Percentiles rank a stretch among this genome's conserved stretches.
These are phyloP conservation scores for Temnothorax curvispinosus DNA, from an alignment of 1,140 invertebrate genomes.

Conservation along the genomic window DNA sequence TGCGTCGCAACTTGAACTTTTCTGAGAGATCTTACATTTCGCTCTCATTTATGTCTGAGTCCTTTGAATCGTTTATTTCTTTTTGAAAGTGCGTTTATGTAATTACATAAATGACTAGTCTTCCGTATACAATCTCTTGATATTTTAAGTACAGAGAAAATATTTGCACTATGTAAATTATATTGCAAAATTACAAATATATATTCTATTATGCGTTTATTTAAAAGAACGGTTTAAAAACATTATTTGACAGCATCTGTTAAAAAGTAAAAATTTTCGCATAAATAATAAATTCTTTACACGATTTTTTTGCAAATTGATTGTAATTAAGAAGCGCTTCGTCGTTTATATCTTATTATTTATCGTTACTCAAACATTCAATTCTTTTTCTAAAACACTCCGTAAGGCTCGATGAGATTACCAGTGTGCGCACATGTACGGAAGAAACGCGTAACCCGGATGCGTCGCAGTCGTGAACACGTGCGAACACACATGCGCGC, in stretches of 20 bases:
- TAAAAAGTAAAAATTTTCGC: background rate
- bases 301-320: background rate
- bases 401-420: slow-evolving; percentile 1
- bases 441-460: slow-evolving; percentile 44
- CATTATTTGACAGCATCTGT: background rate
- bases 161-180: background rate
- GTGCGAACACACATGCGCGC: background rate
- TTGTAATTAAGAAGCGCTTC: background rate
- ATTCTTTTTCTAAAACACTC: slow-evolving; percentile 23
- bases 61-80: slow-evolving; percentile 8
- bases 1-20: slow-evolving; percentile 7
- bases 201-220: background rate
- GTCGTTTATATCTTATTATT: background rate
- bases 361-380: background rate
- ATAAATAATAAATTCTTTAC: background rate
- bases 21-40: slow-evolving; percentile 1
- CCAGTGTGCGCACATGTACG: background rate
- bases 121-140: background rate
- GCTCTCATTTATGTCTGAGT: background rate
- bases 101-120: slow-evolving; percentile 15
- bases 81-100: background rate
- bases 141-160: background rate
- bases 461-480: background rate
- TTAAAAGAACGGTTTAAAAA: background rate
- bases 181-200: background rate